Conservation (phyloP, 2,797 vertebrate genomes). For the Halcyon smyrnensis region DNA sequence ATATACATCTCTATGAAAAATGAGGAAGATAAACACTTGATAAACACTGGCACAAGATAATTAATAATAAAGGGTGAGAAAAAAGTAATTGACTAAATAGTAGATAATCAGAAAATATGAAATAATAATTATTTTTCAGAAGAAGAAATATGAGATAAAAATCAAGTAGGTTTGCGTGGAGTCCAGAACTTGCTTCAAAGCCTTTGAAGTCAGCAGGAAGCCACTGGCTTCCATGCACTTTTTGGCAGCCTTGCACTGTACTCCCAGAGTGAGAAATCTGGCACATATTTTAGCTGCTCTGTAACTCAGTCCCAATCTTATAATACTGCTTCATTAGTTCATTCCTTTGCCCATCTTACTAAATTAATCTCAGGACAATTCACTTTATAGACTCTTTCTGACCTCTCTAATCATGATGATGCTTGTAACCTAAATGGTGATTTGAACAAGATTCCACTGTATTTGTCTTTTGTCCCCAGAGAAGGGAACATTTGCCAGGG, state of each 20-base stretch:
- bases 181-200: slow-evolving; percentile 12
- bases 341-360: background rate
- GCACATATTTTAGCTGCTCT: background rate
- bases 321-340: background rate
- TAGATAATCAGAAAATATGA: background rate
- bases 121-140: slow-evolving; percentile 1
- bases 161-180: background rate
- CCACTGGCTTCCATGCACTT: background rate
- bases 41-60: background rate
- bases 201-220: slow-evolving; percentile 15
- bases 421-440: background rate
- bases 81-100: background rate
- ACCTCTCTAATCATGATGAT: background rate
- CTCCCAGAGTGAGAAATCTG: slow-evolving; percentile 6
- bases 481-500: background rate
- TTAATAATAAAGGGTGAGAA: background rate
- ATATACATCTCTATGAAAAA: background rate
- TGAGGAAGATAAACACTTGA: background rate
- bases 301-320: background rate
- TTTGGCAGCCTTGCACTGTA: background rate
- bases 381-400: slow-evolving; percentile 1
- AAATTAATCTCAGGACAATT: slow-evolving; percentile 40
- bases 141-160: background rate
- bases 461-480: background rate
- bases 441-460: background rate